Conservation (phyloP, 2,888 invertebrate species). For the Patella caerulea region DNA sequence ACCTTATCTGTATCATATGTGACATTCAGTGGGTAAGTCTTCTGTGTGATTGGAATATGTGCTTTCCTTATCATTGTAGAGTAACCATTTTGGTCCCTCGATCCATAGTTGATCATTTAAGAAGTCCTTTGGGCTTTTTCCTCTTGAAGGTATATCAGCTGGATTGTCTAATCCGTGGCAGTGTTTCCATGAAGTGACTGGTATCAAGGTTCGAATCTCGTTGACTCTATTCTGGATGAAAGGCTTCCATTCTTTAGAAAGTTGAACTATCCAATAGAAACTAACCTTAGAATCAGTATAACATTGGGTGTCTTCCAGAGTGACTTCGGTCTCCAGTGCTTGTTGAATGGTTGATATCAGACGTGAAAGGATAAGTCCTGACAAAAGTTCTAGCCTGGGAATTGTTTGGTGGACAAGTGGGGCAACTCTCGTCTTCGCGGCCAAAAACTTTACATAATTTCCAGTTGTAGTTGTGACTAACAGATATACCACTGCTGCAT, state of each 20-base stretch:
- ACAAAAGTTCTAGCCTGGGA: conserved; percentile 4
- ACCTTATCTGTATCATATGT: background rate
- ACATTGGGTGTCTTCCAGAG: background rate
- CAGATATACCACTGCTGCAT: background rate
- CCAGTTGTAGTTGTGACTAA: background rate
- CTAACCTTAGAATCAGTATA: background rate
- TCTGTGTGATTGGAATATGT: background rate
- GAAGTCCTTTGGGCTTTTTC: background rate
- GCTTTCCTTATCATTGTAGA: background rate
- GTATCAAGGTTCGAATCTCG: conserved; percentile 1
- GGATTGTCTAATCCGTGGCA: background rate
- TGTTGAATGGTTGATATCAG: background rate
- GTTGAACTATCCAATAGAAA: background rate
- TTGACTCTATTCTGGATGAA: conserved; percentile 2
- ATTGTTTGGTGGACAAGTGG: background rate
- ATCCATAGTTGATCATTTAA: background rate
- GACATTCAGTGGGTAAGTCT: background rate
- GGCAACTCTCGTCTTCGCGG: conserved; percentile 1
- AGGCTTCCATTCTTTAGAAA: background rate
- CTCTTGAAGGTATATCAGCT: background rate
- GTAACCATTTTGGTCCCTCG: background rate
- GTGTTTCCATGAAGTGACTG: background rate
- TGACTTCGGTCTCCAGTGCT: background rate
- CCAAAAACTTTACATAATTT: background rate
- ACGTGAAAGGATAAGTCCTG: background rate